Evolutionary conservation across 2,888 invertebrate species (phyloP).

Genomic region (Thelaira solivaga): DNA sequence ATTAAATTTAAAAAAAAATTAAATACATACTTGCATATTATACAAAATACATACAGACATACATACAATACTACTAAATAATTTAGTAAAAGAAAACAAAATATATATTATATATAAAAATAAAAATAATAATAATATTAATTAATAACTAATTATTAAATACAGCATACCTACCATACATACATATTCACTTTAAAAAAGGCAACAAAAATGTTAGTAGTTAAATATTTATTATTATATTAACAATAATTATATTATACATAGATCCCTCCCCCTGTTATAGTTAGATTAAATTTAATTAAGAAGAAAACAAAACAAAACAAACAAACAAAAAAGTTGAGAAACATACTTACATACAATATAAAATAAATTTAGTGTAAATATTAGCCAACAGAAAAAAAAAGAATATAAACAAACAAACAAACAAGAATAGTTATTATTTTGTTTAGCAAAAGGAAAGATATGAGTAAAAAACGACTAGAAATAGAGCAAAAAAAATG

Average conservation of each 20-base stretch:
- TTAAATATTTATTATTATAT: conserved; percentile 60
- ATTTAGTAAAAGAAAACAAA: conserved; percentile 44
- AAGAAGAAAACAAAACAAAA: conserved; percentile 41
- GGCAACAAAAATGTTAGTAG: conserved; percentile 61
- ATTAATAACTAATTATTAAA: conserved; percentile 16
- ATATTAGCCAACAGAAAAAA: conserved; percentile 36
- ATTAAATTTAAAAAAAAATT: conserved; percentile 7
- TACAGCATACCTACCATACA: conserved; percentile 38
- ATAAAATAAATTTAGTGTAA: conserved; percentile 48
- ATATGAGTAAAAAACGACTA: neutral
- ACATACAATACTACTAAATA: conserved; percentile 41
- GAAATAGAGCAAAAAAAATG: neutral
- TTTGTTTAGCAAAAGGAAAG: conserved; percentile 29
- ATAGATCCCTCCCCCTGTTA: conserved; percentile 53
- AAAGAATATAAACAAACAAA: neutral
- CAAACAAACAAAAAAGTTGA: conserved; percentile 28
- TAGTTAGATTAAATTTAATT: conserved; percentile 62
- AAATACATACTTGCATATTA: neutral
- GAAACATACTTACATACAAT: conserved; percentile 5
- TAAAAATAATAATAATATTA: conserved; percentile 3
- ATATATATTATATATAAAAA: conserved; percentile 4
- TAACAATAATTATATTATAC: conserved; percentile 61
- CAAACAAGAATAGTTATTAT: neutral
- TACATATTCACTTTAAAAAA: conserved; percentile 63
- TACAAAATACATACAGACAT: conserved; percentile 9